A percentile compares a stretch with the other conserved stretches of the same genome.
phyloP scores from a whole-genome alignment of 2,797 vertebrate species.

The Poecile montanus region DNA sequence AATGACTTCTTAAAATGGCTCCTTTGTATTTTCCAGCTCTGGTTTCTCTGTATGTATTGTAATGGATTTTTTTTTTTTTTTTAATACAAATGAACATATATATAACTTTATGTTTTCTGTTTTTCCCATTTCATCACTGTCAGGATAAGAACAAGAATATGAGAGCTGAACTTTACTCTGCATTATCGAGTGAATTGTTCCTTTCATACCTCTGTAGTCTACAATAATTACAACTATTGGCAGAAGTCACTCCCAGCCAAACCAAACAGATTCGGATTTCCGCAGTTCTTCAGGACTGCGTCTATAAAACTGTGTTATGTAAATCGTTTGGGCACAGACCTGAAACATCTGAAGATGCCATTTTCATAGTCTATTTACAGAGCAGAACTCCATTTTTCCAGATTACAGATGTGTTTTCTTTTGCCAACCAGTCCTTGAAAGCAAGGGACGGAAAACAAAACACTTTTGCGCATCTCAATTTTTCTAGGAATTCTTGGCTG shows the following conservation, averaged over 20 bases:
- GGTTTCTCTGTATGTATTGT: neutral
- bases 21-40: conserved; percentile 9
- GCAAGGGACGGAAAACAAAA: neutral
- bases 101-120: neutral
- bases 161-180: neutral
- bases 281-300: neutral
- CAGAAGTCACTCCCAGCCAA: neutral
- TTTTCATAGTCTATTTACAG: conserved; percentile 30
- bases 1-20: conserved; percentile 49
- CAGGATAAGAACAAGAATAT: neutral
- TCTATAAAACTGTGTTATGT: neutral
- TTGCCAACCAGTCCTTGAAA: conserved; percentile 24
- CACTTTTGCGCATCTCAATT: fast-evolving
- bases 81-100: neutral
- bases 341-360: conserved; percentile 22
- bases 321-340: neutral
- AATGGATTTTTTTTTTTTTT: neutral
- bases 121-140: neutral
- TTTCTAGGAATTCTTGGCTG: neutral
- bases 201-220: neutral
- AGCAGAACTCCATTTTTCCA: conserved; percentile 46
- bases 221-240: neutral
- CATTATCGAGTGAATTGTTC: neutral
- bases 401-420: conserved; percentile 48
- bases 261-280: neutral